A percentile compares a stretch with the other conserved stretches of the same genome.
phyloP scores from a whole-genome alignment of 2,888 invertebrate species.

The Phorcus lineatus region DNA sequence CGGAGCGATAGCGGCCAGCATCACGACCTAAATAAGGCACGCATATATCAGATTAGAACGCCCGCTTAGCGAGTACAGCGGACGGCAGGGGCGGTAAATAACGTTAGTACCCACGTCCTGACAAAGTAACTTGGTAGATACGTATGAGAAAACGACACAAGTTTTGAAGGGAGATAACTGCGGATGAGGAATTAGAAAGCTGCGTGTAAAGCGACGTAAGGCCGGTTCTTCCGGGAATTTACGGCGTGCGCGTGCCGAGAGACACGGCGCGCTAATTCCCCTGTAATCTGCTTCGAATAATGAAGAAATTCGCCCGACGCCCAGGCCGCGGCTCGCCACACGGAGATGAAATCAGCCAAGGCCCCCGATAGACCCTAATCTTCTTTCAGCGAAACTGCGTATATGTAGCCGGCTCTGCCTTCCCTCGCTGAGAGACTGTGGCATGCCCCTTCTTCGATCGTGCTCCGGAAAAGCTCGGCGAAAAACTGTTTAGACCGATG shows the following conservation, averaged over 20 bases:
- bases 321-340: constrained; percentile 1
- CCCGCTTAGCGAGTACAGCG: background rate
- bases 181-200: background rate
- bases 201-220: constrained; percentile 10
- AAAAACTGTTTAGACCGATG: constrained; percentile 15
- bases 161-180: background rate
- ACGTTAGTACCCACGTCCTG: background rate
- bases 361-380: constrained; percentile 1
- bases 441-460: constrained; percentile 1
- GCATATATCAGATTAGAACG: background rate
- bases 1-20: background rate
- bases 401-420: background rate
- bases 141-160: background rate
- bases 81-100: background rate
- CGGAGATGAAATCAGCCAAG: constrained; percentile 7
- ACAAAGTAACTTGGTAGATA: background rate
- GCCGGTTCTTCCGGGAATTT: constrained; percentile 11
- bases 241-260: constrained; percentile 10
- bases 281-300: constrained; percentile 11
- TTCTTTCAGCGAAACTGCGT: background rate
- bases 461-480: constrained; percentile 3
- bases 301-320: constrained; percentile 15
- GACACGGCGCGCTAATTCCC: constrained; percentile 8
- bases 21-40: background rate
- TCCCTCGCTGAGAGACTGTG: background rate